These are phyloP conservation scores for Mamestra configurata DNA, from an alignment of 1,140 invertebrate genomes.

Conservation along the genomic window DNA sequence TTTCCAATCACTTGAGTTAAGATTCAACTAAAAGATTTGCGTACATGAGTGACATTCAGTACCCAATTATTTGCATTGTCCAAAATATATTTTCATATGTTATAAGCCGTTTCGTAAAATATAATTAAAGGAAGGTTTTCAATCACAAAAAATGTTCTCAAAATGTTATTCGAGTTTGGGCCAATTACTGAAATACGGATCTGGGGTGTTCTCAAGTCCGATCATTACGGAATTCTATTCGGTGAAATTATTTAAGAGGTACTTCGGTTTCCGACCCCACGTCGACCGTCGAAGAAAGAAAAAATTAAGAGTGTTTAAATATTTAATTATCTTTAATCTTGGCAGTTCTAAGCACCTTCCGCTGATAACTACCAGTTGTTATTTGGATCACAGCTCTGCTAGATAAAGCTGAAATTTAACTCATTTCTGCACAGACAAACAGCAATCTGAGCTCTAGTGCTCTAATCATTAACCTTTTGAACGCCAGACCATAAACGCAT, in stretches of 20 bases:
- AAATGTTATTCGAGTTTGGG: neutral
- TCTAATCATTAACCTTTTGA: too few species aligned
- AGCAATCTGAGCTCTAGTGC: too few species aligned
- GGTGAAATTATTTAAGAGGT: neutral
- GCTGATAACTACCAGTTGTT: too few species aligned
- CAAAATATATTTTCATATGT: too few species aligned
- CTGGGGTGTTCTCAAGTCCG: neutral
- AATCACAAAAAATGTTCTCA: neutral
- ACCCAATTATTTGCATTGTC: neutral
- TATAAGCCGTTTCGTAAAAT: too few species aligned
- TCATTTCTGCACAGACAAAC: too few species aligned
- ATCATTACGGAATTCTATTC: neutral
- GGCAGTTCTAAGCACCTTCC: too few species aligned
- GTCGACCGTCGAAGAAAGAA: neutral
- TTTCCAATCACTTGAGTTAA: neutral
- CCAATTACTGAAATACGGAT: constrained; percentile 12
- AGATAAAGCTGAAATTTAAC: too few species aligned
- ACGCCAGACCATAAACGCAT: too few species aligned
- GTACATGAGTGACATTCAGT: too few species aligned
- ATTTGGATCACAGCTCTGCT: too few species aligned
- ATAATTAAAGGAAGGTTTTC: neutral
- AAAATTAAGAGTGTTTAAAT: neutral
- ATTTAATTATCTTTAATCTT: too few species aligned
- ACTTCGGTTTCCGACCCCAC: neutral
- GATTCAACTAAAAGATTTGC: neutral